phyloP scores from a whole-genome alignment of 2,888 invertebrate species.

The Nomada flava region DNA sequence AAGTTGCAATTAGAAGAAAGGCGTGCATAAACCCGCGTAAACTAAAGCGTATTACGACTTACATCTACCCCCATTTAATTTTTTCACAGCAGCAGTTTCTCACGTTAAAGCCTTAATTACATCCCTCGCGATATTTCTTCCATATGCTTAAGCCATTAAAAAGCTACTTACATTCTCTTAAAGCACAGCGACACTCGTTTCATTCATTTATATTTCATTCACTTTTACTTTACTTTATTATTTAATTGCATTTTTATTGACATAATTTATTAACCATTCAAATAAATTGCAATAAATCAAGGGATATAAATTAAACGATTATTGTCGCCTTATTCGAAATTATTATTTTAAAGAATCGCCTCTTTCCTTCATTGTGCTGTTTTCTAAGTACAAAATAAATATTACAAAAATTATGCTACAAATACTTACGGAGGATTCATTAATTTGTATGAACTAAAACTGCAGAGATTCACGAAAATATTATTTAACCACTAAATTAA shows the following conservation, averaged over 20 bases:
- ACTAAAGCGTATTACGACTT: conserved; percentile 41
- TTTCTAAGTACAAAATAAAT: too few relatives aligned
- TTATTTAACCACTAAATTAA: too few relatives aligned
- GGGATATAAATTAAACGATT: too few relatives aligned
- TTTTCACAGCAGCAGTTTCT: conserved; percentile 21
- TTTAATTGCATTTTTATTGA: neutral
- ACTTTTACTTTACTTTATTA: neutral
- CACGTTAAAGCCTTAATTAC: conserved; percentile 42
- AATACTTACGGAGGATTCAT: too few relatives aligned
- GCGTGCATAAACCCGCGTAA: conserved; percentile 9
- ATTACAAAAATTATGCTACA: too few relatives aligned
- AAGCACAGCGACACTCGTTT: conserved; percentile 1
- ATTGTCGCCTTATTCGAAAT: too few relatives aligned
- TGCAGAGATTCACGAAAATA: too few relatives aligned
- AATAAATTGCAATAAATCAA: too few relatives aligned
- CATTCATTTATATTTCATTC: neutral
- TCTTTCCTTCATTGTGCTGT: too few relatives aligned
- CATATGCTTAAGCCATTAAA: conserved; percentile 25
- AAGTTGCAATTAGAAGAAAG: conserved; percentile 29
- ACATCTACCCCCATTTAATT: conserved; percentile 24
- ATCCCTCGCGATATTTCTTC: conserved; percentile 29
- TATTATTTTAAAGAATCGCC: too few relatives aligned
- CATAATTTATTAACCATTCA: too few relatives aligned
- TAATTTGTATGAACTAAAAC: too few relatives aligned
- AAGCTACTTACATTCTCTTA: conserved; percentile 12